Evolutionary conservation across 2,797 vertebrate species (phyloP).

Genomic region (Pipistrellus kuhlii): DNA sequence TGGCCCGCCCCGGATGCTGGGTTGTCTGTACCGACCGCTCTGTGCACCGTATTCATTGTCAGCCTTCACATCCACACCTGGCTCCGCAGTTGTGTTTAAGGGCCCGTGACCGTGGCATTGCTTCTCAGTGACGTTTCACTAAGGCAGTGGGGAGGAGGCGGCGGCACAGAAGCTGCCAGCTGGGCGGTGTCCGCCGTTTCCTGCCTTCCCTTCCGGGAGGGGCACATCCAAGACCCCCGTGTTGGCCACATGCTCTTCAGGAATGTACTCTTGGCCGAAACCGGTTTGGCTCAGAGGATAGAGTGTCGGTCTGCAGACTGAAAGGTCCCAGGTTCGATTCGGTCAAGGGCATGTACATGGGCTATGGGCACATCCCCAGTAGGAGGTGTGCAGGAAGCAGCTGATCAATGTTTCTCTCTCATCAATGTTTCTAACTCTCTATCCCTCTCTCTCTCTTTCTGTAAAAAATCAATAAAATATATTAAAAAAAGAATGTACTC

Average conservation of each 20-base stretch:
- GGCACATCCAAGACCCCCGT: not conserved
- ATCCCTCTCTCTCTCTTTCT: too few relatives aligned
- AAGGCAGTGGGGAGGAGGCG: accelerated
- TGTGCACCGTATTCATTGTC: not conserved
- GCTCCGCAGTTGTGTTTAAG: not conserved
- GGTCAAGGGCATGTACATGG: too few relatives aligned
- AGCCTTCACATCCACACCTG: not conserved
- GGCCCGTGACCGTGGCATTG: not conserved
- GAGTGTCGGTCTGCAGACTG: not conserved
- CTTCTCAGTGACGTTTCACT: not conserved
- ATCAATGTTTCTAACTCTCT: too few relatives aligned
- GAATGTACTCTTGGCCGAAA: not conserved
- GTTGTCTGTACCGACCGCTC: not conserved
- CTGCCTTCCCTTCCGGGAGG: not conserved
- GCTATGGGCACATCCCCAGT: too few relatives aligned
- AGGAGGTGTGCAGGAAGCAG: too few relatives aligned
- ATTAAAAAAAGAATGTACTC: constrained; percentile 3
- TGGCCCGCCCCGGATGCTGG: not conserved
- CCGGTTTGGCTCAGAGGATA: not conserved
- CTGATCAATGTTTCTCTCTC: too few relatives aligned
- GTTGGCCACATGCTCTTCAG: not conserved
- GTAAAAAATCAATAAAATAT: too few relatives aligned
- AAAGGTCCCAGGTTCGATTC: too few relatives aligned
- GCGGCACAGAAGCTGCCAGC: accelerated
- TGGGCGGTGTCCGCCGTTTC: not conserved